phyloP scores from a whole-genome alignment of 1,140 invertebrate genomes.

The Amphibalanus amphitrite region DNA sequence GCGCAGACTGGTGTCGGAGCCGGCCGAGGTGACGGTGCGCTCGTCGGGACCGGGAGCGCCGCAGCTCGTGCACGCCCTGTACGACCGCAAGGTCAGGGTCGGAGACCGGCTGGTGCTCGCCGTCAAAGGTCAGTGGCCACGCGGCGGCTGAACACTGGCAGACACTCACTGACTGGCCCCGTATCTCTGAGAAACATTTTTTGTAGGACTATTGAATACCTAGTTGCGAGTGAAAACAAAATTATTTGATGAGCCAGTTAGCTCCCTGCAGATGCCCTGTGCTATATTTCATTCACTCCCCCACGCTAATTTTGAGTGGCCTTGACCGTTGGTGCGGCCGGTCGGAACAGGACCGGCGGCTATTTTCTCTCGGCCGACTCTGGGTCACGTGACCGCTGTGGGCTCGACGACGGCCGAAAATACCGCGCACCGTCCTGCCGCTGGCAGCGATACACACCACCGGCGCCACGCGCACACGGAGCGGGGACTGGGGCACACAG shows the following conservation, averaged over 20 bases:
- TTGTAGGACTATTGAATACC: too few species aligned
- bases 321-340: background rate
- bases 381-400: background rate
- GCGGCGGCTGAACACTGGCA: too few species aligned
- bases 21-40: background rate
- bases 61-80: constrained; percentile 49
- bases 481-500: too few species aligned
- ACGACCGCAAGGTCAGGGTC: constrained; percentile 51
- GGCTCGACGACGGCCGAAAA: background rate
- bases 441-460: background rate
- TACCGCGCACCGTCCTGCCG: background rate
- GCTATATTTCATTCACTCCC: too few species aligned
- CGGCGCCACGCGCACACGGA: background rate
- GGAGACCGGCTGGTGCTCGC: constrained; percentile 48
- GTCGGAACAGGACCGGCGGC: background rate
- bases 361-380: background rate
- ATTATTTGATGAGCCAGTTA: too few species aligned
- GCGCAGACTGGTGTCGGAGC: background rate
- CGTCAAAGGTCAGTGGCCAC: constrained; percentile 48
- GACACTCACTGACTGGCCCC: too few species aligned
- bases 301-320: too few species aligned
- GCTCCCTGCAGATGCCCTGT: too few species aligned
- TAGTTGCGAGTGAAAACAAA: too few species aligned
- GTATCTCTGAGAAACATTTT: too few species aligned
- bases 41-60: constrained; percentile 20